Evolutionary conservation across 2,113 vertebrate genomes (phyloP).

Genomic region (Elaphurus davidianus): DNA sequence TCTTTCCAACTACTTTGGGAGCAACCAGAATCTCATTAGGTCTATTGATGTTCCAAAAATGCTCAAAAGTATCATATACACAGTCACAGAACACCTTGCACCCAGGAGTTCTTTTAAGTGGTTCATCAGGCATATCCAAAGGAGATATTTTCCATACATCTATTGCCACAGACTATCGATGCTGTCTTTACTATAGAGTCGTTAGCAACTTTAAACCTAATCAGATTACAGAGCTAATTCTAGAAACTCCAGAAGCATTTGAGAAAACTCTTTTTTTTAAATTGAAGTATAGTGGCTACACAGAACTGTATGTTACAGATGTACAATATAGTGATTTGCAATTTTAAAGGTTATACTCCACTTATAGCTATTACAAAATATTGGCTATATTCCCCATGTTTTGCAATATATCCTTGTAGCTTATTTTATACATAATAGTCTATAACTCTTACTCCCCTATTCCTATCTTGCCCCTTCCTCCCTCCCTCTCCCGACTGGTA

Average conservation of each 20-base stretch:
- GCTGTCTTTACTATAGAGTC: not conserved
- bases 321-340: no score
- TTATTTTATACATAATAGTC: no score
- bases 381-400: no score
- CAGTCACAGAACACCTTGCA: not conserved
- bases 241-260: not conserved
- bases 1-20: not conserved
- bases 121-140: not conserved
- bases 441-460: no score
- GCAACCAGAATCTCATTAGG: no score
- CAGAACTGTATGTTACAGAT: no score
- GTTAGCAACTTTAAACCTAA: not conserved
- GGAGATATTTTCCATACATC: not conserved
- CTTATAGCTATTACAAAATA: no score
- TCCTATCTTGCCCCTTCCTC: no score
- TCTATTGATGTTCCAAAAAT: not conserved
- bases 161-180: not conserved
- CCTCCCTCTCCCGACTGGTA: no score
- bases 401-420: no score
- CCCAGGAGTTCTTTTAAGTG: not conserved
- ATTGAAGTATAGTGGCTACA: not conserved
- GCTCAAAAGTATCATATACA: not conserved
- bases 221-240: not conserved
- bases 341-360: no score
- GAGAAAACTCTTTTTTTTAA: not conserved